phyloP scores from a whole-genome alignment of 23 tunicate genomes.

The Ascidia mentula region DNA sequence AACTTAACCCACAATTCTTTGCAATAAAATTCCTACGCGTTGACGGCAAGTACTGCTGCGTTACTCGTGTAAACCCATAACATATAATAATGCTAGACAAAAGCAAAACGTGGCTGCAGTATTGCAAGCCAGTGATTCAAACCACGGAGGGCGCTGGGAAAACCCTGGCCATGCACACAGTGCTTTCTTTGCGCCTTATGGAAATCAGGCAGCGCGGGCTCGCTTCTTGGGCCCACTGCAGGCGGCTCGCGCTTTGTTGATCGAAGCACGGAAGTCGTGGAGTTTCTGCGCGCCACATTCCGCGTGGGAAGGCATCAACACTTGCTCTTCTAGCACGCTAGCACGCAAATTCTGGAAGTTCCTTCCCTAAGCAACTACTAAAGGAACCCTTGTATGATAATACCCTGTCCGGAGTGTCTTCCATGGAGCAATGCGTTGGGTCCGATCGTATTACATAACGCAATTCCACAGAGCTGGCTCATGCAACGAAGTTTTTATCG shows the following conservation, averaged over 20 bases:
- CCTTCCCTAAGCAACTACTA: not conserved
- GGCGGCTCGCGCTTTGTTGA: not conserved
- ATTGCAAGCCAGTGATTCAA: not conserved
- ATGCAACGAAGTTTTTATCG: not conserved
- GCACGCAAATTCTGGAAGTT: constrained; percentile 3
- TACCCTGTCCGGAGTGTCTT: not conserved
- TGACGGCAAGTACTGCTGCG: no score
- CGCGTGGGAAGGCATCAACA: constrained; percentile 5
- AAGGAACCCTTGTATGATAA: not conserved
- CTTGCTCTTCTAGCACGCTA: not conserved
- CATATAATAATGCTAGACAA: no score
- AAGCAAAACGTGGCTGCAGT: no score
- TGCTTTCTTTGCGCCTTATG: not conserved
- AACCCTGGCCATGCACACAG: not conserved
- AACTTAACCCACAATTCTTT: no score
- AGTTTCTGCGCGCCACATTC: not conserved
- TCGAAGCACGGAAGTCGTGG: not conserved
- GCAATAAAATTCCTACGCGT: no score
- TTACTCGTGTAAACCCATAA: no score
- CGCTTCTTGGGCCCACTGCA: not conserved
- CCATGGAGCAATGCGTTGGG: no score
- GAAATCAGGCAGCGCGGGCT: not conserved
- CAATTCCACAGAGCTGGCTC: not conserved
- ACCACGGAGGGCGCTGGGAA: not conserved
- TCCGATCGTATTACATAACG: not conserved